Conservation (phyloP, 2,113 vertebrate species). For the Corynorhinus townsendii region DNA sequence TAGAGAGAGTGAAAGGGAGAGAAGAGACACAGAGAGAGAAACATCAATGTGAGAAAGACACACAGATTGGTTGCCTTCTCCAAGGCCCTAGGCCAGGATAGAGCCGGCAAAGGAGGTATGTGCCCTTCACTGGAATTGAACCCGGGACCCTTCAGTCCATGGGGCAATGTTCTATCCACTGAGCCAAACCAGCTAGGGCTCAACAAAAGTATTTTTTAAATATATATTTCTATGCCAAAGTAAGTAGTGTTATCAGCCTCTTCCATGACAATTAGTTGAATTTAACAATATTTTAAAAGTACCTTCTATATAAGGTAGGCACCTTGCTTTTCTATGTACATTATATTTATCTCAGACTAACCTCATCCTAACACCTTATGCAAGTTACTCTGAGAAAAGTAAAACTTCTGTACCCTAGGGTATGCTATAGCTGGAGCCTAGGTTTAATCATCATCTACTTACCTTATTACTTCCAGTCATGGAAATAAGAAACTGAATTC, state of each 20-base stretch:
- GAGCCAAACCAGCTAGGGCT: too few species aligned
- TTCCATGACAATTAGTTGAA: background rate
- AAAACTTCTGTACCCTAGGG: background rate
- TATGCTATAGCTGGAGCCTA: background rate
- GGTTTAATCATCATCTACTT: background rate
- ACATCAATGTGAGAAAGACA: too few species aligned
- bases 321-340: background rate
- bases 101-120: too few species aligned
- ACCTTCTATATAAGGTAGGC: background rate
- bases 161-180: too few species aligned
- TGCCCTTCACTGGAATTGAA: too few species aligned
- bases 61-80: too few species aligned
- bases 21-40: too few species aligned
- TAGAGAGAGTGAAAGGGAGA: too few species aligned
- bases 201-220: too few species aligned
- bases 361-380: background rate
- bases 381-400: conserved; percentile 2
- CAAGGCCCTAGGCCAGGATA: too few species aligned
- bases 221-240: background rate
- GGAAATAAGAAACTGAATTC: background rate
- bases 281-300: background rate
- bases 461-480: background rate
- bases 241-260: background rate
- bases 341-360: background rate
- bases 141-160: too few species aligned